Conservation (phyloP, 2,113 vertebrate species). For the Urocitellus parryii region DNA sequence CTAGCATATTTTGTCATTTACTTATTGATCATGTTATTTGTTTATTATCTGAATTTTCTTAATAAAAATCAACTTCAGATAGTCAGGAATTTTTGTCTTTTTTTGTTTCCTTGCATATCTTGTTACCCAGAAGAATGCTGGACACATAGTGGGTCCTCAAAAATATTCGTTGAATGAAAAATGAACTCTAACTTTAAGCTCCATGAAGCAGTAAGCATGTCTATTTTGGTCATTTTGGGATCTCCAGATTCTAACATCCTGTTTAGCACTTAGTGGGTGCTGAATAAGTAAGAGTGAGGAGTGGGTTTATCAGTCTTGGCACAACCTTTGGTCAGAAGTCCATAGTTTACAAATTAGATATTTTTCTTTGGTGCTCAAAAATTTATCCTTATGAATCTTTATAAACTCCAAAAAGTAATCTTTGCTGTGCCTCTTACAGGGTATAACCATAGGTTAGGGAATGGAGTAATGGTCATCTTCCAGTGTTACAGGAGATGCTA, state of each 20-base stretch:
- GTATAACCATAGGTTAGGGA: neutral
- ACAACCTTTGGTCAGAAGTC: neutral
- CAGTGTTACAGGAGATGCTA: neutral
- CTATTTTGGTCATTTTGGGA: neutral
- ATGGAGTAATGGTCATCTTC: neutral
- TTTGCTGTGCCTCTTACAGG: neutral
- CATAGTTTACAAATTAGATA: neutral
- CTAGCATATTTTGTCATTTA: neutral
- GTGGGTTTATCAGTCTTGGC: neutral
- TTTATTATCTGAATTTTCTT: neutral
- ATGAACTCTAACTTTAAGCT: neutral
- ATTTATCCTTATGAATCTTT: neutral
- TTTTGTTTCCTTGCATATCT: neutral
- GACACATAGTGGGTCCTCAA: neutral
- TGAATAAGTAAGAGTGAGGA: neutral
- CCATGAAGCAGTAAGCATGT: neutral
- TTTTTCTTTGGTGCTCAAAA: conserved; percentile 11
- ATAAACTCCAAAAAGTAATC: neutral
- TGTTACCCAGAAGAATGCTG: neutral
- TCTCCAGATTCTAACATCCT: neutral
- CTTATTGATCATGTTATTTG: neutral
- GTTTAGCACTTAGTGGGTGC: neutral
- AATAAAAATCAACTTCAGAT: neutral
- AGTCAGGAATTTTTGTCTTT: neutral
- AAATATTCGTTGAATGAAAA: conserved; percentile 2